Conservation (phyloP, 2,888 invertebrate species). For the Rhodophaea formosa region DNA sequence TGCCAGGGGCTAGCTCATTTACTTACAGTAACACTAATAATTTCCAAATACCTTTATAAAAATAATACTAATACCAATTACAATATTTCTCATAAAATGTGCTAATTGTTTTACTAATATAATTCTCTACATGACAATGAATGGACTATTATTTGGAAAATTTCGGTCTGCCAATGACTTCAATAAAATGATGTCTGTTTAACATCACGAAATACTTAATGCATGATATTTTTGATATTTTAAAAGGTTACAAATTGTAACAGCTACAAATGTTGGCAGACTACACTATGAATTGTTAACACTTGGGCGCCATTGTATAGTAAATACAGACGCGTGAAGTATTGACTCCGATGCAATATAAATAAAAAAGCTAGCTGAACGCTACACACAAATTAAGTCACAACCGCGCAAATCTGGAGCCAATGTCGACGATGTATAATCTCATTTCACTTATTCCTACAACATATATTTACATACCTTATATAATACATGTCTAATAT, state of each 20-base stretch:
- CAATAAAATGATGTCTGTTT: not conserved
- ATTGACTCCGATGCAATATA: conserved; percentile 22
- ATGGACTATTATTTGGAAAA: not conserved
- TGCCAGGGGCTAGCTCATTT: not conserved
- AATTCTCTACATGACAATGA: not conserved
- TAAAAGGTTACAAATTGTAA: no score
- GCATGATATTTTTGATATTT: no score
- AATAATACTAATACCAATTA: not conserved
- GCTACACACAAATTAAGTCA: conserved; percentile 40
- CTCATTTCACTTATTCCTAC: conserved; percentile 61
- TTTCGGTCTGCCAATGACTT: not conserved
- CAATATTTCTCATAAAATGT: not conserved
- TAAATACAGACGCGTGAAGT: conserved; percentile 19
- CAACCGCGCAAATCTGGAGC: conserved; percentile 48
- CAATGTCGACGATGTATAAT: conserved; percentile 50
- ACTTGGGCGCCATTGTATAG: not conserved
- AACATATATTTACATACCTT: conserved; percentile 57
- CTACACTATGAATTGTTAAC: not conserved
- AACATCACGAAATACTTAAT: not conserved
- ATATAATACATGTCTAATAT: conserved; percentile 51
- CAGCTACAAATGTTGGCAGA: not conserved
- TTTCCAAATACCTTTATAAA: not conserved
- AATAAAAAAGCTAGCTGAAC: conserved; percentile 26
- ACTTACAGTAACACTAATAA: not conserved
- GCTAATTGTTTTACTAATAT: not conserved